A percentile compares a stretch with the other conserved stretches of the same genome.
Evolutionary conservation across 2,113 vertebrate species (phyloP).

Genomic region (Callocephalon fimbriatum): DNA sequence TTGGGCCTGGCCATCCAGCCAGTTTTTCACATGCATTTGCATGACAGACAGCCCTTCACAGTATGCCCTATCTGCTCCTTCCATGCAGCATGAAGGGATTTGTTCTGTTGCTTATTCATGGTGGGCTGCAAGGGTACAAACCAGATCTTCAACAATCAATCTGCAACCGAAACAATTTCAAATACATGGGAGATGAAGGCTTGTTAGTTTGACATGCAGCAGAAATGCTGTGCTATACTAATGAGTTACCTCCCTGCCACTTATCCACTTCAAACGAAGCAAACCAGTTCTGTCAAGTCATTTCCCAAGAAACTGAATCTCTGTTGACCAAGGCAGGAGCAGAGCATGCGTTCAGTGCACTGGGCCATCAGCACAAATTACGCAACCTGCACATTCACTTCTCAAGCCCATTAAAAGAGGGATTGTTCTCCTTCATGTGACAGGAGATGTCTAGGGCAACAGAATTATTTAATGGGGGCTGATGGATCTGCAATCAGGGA

Average conservation of each 20-base stretch:
- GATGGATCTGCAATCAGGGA: slow-evolving; percentile 56
- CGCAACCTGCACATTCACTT: neutral
- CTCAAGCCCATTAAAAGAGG: slow-evolving; percentile 17
- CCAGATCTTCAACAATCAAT: neutral
- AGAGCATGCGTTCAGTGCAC: neutral
- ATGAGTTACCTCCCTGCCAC: neutral
- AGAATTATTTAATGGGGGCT: slow-evolving; percentile 43
- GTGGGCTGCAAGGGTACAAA: neutral
- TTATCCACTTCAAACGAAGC: neutral
- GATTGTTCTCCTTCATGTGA: neutral
- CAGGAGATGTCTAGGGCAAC: slow-evolving; percentile 2
- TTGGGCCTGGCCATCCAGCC: neutral
- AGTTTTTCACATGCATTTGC: neutral
- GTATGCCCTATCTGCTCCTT: neutral
- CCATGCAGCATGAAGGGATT: neutral
- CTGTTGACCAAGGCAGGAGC: neutral
- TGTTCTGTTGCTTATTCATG: neutral
- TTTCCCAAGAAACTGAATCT: neutral
- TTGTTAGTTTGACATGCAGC: neutral
- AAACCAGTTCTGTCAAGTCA: neutral
- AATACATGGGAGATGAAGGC: neutral
- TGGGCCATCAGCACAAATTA: slow-evolving; percentile 18
- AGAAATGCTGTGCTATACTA: neutral
- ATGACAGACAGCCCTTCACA: neutral
- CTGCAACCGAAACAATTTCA: neutral